phyloP scores from a whole-genome alignment of 1,140 invertebrate genomes.

The Ceratosolen fusciceps region DNA sequence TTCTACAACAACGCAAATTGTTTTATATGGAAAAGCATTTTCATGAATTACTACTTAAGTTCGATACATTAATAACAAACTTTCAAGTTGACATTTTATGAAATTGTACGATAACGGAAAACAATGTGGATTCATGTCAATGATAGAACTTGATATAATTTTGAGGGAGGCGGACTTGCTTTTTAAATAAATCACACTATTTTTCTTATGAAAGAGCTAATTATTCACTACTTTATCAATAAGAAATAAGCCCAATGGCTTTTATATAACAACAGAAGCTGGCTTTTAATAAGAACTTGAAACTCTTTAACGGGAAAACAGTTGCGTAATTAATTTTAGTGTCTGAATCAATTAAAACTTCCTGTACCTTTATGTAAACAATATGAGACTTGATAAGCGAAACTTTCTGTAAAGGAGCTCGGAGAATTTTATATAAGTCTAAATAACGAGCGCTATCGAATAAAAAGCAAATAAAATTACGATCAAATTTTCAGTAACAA shows the following conservation, averaged over 20 bases:
- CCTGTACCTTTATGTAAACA: neutral
- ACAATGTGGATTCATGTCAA: neutral
- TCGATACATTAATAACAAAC: no score
- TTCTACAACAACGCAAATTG: neutral
- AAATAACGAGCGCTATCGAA: neutral
- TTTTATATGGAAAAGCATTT: no score
- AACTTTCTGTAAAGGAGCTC: neutral
- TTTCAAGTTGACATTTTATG: no score
- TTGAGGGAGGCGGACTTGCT: neutral
- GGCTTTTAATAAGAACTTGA: neutral
- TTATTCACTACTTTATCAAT: neutral
- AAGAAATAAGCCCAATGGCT: neutral
- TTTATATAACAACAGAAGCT: neutral
- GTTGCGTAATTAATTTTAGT: neutral
- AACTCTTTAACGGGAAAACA: neutral
- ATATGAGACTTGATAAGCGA: neutral
- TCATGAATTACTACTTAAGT: no score
- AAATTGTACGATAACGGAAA: no score
- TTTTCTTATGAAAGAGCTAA: neutral
- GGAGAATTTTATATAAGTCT: neutral
- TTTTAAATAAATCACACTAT: neutral
- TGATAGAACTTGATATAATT: neutral
- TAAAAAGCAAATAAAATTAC: neutral
- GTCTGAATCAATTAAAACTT: constrained; percentile 1
- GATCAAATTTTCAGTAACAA: neutral